Conservation (phyloP, 2,113 vertebrate genomes). For the Phalacrocorax brasilianus region DNA sequence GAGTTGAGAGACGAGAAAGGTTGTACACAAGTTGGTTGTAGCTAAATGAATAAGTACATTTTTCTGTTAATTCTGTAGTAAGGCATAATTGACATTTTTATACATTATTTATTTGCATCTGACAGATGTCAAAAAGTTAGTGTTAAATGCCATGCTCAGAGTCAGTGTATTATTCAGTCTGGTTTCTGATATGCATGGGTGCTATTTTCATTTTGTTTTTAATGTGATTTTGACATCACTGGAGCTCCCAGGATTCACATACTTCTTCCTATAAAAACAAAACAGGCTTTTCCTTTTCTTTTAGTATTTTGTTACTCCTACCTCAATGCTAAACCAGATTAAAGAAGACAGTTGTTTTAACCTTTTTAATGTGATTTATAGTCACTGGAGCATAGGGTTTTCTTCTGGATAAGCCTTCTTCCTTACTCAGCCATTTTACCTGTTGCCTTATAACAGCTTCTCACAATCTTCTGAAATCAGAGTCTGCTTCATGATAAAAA, state of each 20-base stretch:
- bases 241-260: neutral
- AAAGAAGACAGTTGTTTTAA: neutral
- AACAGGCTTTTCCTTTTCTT: neutral
- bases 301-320: neutral
- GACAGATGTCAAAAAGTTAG: neutral
- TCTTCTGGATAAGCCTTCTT: neutral
- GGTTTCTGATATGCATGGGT: neutral
- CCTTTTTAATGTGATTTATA: neutral
- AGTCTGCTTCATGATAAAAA: neutral
- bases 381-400: neutral
- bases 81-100: neutral
- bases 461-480: neutral
- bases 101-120: neutral
- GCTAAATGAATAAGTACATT: neutral
- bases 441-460: neutral
- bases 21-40: neutral
- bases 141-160: neutral
- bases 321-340: neutral
- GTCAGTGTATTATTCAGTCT: neutral
- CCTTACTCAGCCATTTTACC: neutral
- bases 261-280: neutral
- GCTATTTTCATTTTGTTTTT: neutral
- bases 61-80: neutral
- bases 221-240: neutral
- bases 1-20: neutral